Evolutionary conservation across 2,797 vertebrate genomes (phyloP).

Genomic region (Rachycentron canadum): DNA sequence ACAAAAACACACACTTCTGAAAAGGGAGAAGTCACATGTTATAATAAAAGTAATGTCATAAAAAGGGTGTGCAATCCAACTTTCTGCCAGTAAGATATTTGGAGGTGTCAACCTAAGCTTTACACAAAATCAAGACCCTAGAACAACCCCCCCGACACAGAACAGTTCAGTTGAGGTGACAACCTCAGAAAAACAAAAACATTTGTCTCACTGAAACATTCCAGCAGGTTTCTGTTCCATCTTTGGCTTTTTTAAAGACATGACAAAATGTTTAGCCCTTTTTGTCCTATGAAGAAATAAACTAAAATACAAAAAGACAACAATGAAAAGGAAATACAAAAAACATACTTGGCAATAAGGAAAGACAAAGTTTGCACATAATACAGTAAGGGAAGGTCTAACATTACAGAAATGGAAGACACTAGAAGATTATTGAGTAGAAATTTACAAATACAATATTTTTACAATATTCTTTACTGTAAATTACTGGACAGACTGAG

Average conservation of each 20-base stretch:
- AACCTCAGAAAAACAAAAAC: not conserved
- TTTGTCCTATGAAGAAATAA: conserved; percentile 26
- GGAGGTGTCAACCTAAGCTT: not conserved
- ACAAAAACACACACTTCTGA: conserved; percentile 29
- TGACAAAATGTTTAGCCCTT: conserved; percentile 53
- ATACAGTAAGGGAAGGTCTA: conserved; percentile 24
- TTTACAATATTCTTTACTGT: conserved; percentile 7
- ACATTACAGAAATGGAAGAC: conserved; percentile 2
- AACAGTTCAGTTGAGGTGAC: not conserved
- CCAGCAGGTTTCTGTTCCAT: conserved; percentile 26
- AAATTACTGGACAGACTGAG: not conserved
- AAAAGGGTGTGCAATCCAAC: conserved; percentile 35
- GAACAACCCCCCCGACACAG: not conserved
- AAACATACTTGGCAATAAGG: conserved; percentile 24
- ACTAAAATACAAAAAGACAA: conserved; percentile 37
- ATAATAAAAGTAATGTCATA: conserved; percentile 51
- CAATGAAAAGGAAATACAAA: conserved; percentile 21
- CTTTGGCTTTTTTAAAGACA: conserved; percentile 68
- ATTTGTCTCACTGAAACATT: conserved; percentile 3
- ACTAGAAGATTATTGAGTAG: not conserved
- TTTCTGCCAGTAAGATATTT: conserved; percentile 23
- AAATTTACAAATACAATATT: conserved; percentile 18
- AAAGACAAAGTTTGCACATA: conserved; percentile 1
- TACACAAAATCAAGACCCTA: conserved; percentile 15
- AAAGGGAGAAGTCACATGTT: conserved; percentile 18